Base-by-base conservation (phyloP, 1,140 invertebrate species). In the Drosophila quadrilineata region DNA sequence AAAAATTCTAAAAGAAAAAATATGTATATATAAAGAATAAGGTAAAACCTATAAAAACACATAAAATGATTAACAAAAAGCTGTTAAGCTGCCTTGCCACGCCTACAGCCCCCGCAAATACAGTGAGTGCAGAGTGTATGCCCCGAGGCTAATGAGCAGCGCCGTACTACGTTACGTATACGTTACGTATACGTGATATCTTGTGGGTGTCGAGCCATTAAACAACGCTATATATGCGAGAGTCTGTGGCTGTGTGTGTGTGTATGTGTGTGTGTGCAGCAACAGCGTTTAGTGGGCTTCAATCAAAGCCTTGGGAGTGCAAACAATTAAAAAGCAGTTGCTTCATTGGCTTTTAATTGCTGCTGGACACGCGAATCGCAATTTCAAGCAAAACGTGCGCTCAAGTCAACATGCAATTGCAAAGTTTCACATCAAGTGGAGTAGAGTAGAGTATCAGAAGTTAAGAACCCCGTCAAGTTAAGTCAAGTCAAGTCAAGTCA, bases 301-400 rank as follows among this genome's bases (percentile, higher is more conserved):
- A 82, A 84, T 84, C 76, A 76, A 73, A 73, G 64, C 41, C 21
- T 6, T 12, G 64, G 63, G 68, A 72, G 64, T 57, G 56, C 76
- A 84, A 82, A 82, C 77, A 82, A 82, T 82, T 84, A 82, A 82
- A n/a, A 84, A 84, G 63, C 73, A 65, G 58, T 62, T 71, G n/a
- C 56, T 65, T 50, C 73, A 66, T 77, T 69, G 63, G 59, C 52
- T 73, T 82, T 77, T 84, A 82, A 82, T 82, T 82, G 77, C 77
- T 29, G 40, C 64, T 48, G 73, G 69, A 82, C 77, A 82, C 70
- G 77, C 77, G 43, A 57, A 31, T 12, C 10, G 21, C 46, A 26
- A 0, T 6, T 19, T 10, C 3, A 33, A 9, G n/a, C 2, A 6
- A 5, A 26, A 6, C 2, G 10, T n/a, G n/a, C n/a, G 16, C 6